Evolutionary conservation across 2,888 invertebrate species (phyloP).

Genomic region (Apoderus coryli): DNA sequence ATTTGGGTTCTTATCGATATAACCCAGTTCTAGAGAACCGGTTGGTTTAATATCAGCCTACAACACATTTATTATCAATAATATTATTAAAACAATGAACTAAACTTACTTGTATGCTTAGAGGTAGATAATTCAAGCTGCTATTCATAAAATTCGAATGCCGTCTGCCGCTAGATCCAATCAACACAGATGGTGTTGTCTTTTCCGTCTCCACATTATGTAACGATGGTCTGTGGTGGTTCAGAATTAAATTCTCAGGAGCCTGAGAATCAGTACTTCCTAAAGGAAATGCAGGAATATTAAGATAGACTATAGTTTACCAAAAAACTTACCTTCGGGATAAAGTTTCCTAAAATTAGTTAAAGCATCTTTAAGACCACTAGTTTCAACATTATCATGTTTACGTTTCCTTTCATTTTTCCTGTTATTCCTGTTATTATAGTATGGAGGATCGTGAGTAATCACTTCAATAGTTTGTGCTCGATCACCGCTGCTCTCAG

Average conservation of each 20-base stretch:
- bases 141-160: conserved; percentile 49
- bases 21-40: conserved; percentile 42
- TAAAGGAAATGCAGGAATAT: too few species aligned
- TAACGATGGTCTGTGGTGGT: conserved; percentile 32
- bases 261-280: conserved; percentile 36
- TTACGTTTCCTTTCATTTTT: too few species aligned
- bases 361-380: too few species aligned
- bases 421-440: too few species aligned
- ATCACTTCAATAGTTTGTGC: conserved; percentile 37
- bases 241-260: conserved; percentile 35
- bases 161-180: too few species aligned
- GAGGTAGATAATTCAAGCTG: conserved; percentile 36
- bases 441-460: conserved; percentile 21
- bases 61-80: too few species aligned
- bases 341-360: conserved; percentile 40
- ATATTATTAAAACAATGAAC: too few species aligned
- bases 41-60: conserved; percentile 33
- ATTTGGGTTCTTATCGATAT: conserved; percentile 33
- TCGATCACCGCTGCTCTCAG: conserved; percentile 70
- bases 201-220: too few species aligned
- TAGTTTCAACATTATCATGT: too few species aligned
- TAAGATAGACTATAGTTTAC: too few species aligned
- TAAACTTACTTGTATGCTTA: too few species aligned
- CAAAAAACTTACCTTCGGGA: conserved; percentile 28
- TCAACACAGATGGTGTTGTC: too few species aligned